A percentile compares a stretch with the other conserved stretches of the same genome.
phyloP scores from a whole-genome alignment of 2,888 invertebrate species.

The Lissonota sp. region DNA sequence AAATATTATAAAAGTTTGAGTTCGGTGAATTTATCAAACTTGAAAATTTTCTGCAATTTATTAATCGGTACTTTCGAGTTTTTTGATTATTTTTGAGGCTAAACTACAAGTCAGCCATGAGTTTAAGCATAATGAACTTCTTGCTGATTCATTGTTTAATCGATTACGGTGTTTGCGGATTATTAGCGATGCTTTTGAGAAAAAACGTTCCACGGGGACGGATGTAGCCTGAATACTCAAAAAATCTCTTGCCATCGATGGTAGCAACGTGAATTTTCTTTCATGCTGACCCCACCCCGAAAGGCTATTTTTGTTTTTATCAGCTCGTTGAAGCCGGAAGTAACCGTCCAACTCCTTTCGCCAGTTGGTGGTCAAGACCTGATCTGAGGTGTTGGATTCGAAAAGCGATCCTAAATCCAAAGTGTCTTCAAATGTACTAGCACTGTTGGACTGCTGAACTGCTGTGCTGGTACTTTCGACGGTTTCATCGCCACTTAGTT shows the following conservation, averaged over 20 bases:
- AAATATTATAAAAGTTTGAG: no score
- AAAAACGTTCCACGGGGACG: slow-evolving; percentile 44
- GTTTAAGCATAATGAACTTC: slow-evolving; percentile 38
- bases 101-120: slow-evolving; percentile 38
- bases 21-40: no score
- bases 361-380: slow-evolving; percentile 6
- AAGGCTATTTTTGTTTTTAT: slow-evolving; percentile 4
- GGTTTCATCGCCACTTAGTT: no score
- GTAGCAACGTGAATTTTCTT: slow-evolving; percentile 26
- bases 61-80: no score
- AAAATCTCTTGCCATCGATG: slow-evolving; percentile 43
- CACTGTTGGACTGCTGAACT: neutral
- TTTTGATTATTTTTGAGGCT: slow-evolving; percentile 26
- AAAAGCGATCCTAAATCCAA: slow-evolving; percentile 7
- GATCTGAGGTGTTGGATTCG: slow-evolving; percentile 3
- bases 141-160: slow-evolving; percentile 29
- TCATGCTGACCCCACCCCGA: slow-evolving; percentile 23
- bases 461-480: no score
- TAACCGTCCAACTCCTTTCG: slow-evolving; percentile 18
- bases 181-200: slow-evolving; percentile 35
- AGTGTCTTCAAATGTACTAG: neutral
- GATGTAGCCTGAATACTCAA: slow-evolving; percentile 36
- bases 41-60: neutral
- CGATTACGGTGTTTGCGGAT: slow-evolving; percentile 49
- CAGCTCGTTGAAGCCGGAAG: slow-evolving; percentile 15